Base-by-base conservation (phyloP, 2,888 invertebrate genomes). In the Trisateles emortualis region DNA sequence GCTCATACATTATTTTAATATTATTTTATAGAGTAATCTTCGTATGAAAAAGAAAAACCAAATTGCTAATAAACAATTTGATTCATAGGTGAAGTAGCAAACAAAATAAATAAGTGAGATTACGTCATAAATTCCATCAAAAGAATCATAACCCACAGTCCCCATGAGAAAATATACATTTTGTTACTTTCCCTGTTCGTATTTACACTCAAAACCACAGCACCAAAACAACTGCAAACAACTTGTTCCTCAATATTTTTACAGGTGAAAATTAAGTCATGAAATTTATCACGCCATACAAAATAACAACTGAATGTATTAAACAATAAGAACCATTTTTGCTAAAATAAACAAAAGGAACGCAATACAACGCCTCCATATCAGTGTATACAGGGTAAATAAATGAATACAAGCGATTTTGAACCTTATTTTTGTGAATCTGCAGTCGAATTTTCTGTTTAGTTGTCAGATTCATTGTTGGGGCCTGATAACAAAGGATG, bases 401-500 rank as follows among this genome's bases (percentile, higher is more conserved):
- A 30, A 32, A 32, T 1, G 2, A 1, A n/a, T 33, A 11, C 29
- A 43, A 16, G 4, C 36, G 14, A 55, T 61, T 46, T 24, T 40
- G 22, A 39, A 40, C 57, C 26, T 35, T 69, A 41, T 16, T 1
- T 0, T 30, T 4, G 11, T 14, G 1, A 8, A 0, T 0, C 9
- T 14, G 67, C 43, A 51, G 56, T 67, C 49, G 13, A 40, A 36
- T 54, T 38, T 61, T 16, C 29, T 10, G 1, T 58, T 46, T 9
- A n/a, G 1, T 14, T 26, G 38, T 4, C n/a, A 26, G 14, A 22
- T 53, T 54, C 73, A 78, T 86, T 84, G 86, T 82, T 78, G 75
- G 67, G 52, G 54, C 57, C 55, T 76, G 86, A 86, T 85, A 86
- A 86, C 86, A 86, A 83, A 83, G 81, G 80, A 72, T 64, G 72